Conservation (phyloP, 2,888 invertebrate genomes). For the Agrotis exclamationis region DNA sequence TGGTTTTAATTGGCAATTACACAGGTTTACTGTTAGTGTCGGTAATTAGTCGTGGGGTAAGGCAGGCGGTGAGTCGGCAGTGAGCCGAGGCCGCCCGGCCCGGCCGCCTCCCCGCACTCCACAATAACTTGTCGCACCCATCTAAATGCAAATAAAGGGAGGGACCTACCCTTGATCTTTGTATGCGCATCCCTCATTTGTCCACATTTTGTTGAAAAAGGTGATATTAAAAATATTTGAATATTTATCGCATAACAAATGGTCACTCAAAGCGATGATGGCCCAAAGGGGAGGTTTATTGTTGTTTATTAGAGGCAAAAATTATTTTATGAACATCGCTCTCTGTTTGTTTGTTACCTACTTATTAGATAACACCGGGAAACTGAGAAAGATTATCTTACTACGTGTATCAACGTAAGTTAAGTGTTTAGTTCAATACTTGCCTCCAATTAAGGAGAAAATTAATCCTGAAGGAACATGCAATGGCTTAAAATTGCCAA, state of each 20-base stretch:
- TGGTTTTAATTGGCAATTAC: slow-evolving; percentile 70
- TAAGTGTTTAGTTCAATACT: slow-evolving; percentile 43
- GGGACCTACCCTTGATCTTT: slow-evolving; percentile 81
- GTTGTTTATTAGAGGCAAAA: slow-evolving; percentile 4
- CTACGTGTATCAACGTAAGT: slow-evolving; percentile 6
- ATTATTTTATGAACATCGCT: background rate
- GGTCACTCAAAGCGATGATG: slow-evolving; percentile 36
- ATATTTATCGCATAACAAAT: slow-evolving; percentile 55
- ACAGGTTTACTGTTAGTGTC: slow-evolving; percentile 73
- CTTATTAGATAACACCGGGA: background rate
- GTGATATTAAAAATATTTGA: slow-evolving; percentile 68
- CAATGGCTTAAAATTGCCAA: slow-evolving; percentile 60
- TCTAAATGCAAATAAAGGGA: slow-evolving; percentile 88
- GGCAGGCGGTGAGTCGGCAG: slow-evolving; percentile 61
- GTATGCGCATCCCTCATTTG: slow-evolving; percentile 86
- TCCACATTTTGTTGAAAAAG: slow-evolving; percentile 78
- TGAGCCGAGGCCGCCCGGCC: slow-evolving; percentile 55
- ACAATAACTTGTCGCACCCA: slow-evolving; percentile 85
- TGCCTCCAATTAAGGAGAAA: slow-evolving; percentile 46
- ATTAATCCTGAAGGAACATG: slow-evolving; percentile 51
- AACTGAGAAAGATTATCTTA: background rate
- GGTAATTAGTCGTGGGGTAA: slow-evolving; percentile 77
- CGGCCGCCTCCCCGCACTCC: slow-evolving; percentile 59
- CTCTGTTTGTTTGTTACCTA: background rate
- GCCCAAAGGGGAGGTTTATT: slow-evolving; percentile 1